Percentiles rank a stretch among this genome's conserved stretches.
Conservation (phyloP, 1,140 invertebrate species). For the Thaumatotibia leucotreta region DNA sequence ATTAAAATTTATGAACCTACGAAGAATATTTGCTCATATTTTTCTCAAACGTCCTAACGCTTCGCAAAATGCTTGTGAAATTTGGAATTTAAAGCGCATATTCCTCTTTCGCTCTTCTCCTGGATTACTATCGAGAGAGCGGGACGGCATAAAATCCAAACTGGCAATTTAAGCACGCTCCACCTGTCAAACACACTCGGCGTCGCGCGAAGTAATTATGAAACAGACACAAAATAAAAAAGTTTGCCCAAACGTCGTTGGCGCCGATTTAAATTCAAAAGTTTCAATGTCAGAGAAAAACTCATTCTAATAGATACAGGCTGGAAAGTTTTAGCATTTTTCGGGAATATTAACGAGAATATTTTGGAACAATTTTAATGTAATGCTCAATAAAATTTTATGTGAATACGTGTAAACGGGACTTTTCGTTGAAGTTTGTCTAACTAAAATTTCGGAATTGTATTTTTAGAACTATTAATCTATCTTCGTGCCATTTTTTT, state of each 20-base stretch:
- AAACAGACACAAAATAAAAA: constrained; percentile 36
- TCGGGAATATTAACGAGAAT: neutral
- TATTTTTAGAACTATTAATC: too few relatives aligned
- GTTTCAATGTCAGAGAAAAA: constrained; percentile 12
- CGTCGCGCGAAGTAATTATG: constrained; percentile 43
- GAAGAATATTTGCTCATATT: neutral
- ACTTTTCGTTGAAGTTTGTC: neutral
- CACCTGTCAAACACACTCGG: constrained; percentile 52
- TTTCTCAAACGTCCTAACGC: neutral
- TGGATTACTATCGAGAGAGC: neutral
- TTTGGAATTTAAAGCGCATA: neutral
- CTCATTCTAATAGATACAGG: neutral
- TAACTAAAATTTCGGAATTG: neutral
- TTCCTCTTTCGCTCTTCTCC: neutral
- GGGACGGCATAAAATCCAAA: neutral
- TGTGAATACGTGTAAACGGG: neutral
- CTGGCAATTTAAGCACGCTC: constrained; percentile 39
- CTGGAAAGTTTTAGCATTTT: neutral
- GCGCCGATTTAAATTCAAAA: constrained; percentile 23
- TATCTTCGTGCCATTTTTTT: too few relatives aligned
- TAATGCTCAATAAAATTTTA: neutral
- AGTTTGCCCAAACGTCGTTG: constrained; percentile 14
- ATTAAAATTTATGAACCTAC: neutral
- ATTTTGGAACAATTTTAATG: neutral
- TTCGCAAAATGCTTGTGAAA: neutral